Conservation (phyloP, 2,113 vertebrate species). For the Chauna torquata region DNA sequence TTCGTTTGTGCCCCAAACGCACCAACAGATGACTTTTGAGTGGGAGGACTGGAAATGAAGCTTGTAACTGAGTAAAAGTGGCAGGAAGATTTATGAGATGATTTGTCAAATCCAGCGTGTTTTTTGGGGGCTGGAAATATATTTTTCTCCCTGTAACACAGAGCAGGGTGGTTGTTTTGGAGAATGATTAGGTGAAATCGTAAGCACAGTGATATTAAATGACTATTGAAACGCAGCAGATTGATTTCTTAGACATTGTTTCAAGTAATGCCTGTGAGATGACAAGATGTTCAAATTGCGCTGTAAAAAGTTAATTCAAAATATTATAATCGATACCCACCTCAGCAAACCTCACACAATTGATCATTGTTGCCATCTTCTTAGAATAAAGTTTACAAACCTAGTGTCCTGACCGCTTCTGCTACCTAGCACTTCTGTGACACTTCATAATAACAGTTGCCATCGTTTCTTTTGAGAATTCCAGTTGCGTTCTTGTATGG, state of each 20-base stretch:
- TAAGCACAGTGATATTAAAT: accelerated
- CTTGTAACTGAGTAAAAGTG: no score
- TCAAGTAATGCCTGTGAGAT: neutral
- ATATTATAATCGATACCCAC: no score
- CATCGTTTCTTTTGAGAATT: neutral
- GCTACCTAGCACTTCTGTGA: accelerated
- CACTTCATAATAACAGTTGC: accelerated
- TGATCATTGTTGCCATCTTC: accelerated
- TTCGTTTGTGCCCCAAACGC: neutral
- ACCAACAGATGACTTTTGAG: accelerated
- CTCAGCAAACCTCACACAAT: neutral
- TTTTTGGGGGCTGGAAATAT: neutral
- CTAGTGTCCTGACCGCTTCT: neutral
- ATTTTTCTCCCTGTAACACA: accelerated
- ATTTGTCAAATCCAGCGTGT: neutral
- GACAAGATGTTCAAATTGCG: accelerated
- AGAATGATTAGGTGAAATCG: accelerated
- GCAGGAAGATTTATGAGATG: no score
- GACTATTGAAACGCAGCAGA: accelerated
- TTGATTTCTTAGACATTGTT: no score
- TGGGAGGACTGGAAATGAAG: neutral
- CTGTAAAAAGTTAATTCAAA: neutral
- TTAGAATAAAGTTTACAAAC: accelerated
- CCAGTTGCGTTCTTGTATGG: accelerated
- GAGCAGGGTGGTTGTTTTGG: neutral